phyloP scores from a whole-genome alignment of 2,797 vertebrate species.

The Notolabrus celidotus region DNA sequence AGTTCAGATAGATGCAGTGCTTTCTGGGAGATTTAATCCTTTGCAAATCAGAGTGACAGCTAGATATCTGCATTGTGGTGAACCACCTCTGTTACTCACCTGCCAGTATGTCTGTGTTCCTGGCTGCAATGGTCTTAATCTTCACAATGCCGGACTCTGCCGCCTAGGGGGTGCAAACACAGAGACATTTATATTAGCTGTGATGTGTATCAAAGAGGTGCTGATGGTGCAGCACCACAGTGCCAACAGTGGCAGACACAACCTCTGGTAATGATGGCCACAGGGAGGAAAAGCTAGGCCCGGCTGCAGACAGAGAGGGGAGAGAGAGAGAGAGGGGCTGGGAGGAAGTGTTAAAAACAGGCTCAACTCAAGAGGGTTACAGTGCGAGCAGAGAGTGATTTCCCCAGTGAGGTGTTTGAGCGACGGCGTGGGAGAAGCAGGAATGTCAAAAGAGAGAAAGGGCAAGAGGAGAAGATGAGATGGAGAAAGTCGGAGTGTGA shows the following conservation, averaged over 20 bases:
- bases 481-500: neutral
- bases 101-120: constrained; percentile 94
- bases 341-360: constrained; percentile 13
- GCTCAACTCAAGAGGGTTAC: constrained; percentile 26
- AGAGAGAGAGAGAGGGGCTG: neutral
- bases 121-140: constrained; percentile 98
- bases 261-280: constrained; percentile 27
- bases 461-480: constrained; percentile 12
- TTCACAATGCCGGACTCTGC: constrained; percentile 99
- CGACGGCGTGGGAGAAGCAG: constrained; percentile 13
- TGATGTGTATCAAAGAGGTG: constrained; percentile 13
- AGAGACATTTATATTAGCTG: constrained; percentile 42
- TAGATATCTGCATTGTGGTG: neutral
- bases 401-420: constrained; percentile 49
- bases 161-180: constrained; percentile 84
- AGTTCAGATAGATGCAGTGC: neutral
- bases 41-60: neutral
- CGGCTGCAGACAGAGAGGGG: constrained; percentile 8
- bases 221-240: constrained; percentile 18
- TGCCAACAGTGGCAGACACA: constrained; percentile 7
- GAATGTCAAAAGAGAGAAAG: constrained; percentile 12
- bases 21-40: neutral
- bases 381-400: constrained; percentile 42
- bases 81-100: constrained; percentile 83
- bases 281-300: constrained; percentile 11